phyloP scores from a whole-genome alignment of 2,113 vertebrate genomes.

The Eretmochelys imbricata region DNA sequence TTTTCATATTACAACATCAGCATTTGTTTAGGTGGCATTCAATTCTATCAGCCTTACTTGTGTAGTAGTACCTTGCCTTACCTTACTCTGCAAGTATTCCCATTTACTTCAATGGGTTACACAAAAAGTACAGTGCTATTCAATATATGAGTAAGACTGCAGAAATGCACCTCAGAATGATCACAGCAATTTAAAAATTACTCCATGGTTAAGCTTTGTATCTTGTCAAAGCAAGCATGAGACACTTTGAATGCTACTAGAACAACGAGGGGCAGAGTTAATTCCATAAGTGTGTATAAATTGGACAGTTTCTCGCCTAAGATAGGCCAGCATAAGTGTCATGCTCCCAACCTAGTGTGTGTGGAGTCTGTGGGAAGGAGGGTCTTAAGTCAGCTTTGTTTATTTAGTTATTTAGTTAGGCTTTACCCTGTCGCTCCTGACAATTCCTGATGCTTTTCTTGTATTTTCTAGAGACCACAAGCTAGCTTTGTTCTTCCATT shows the following conservation, averaged over 20 bases:
- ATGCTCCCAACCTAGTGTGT: not conserved
- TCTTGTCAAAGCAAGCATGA: not conserved
- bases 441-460: not conserved
- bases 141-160: not conserved
- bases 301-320: not conserved
- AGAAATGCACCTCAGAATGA: not conserved
- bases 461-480: not conserved
- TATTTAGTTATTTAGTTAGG: not conserved
- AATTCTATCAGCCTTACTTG: not conserved
- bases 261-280: not conserved
- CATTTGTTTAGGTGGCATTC: not conserved
- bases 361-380: not conserved
- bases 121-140: not conserved
- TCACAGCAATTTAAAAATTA: not conserved
- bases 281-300: not conserved
- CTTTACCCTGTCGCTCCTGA: not conserved
- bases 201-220: not conserved
- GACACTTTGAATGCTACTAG: not conserved
- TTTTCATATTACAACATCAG: not conserved
- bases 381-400: not conserved
- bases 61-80: not conserved
- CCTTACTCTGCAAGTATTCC: not conserved
- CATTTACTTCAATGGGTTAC: not conserved
- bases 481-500: not conserved
- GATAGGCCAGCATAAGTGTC: not conserved